phyloP scores from a whole-genome alignment of 2,888 invertebrate species.

The Mylabris sibirica region DNA sequence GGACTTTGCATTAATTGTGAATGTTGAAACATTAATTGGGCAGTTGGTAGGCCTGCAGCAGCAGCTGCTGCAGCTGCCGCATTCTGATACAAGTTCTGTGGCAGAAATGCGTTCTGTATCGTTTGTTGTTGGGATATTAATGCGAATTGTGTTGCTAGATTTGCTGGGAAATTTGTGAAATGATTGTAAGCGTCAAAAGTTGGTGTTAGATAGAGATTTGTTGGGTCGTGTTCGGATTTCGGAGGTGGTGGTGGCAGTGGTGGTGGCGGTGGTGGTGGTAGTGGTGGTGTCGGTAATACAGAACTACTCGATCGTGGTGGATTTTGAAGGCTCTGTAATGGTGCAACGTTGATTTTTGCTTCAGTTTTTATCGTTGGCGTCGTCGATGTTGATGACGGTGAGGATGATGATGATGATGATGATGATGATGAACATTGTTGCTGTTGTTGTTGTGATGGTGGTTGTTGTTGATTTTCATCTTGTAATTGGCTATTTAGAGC shows the following conservation, averaged over 20 bases:
- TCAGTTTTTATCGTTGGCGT: conserved; percentile 51
- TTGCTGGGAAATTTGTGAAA: conserved; percentile 58
- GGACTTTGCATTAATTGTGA: conserved; percentile 58
- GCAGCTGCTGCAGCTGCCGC: conserved; percentile 26
- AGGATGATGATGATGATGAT: conserved; percentile 43
- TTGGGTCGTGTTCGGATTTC: conserved; percentile 23
- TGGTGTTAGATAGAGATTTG: conserved; percentile 50
- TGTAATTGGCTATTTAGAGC: conserved; percentile 63
- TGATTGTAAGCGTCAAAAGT: conserved; percentile 59
- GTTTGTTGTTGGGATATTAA: conserved; percentile 58
- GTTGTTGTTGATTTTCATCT: conserved; percentile 55
- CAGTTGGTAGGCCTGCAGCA: conserved; percentile 43
- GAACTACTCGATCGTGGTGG: conserved; percentile 35
- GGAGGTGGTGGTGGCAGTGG: conserved; percentile 17
- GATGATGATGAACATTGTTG: conserved; percentile 50
- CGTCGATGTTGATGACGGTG: conserved; percentile 45
- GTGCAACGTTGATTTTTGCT: conserved; percentile 59
- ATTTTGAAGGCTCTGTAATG: conserved; percentile 58
- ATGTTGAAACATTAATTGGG: conserved; percentile 60
- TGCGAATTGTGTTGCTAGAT: conserved; percentile 59
- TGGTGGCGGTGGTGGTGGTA: conserved; percentile 43
- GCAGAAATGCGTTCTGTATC: conserved; percentile 56
- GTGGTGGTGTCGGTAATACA: conserved; percentile 37
- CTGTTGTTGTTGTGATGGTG: conserved; percentile 39
- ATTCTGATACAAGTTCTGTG: conserved; percentile 57